phyloP scores from a whole-genome alignment of 2,797 vertebrate genomes.

The Cryptoblepharus egeriae region DNA sequence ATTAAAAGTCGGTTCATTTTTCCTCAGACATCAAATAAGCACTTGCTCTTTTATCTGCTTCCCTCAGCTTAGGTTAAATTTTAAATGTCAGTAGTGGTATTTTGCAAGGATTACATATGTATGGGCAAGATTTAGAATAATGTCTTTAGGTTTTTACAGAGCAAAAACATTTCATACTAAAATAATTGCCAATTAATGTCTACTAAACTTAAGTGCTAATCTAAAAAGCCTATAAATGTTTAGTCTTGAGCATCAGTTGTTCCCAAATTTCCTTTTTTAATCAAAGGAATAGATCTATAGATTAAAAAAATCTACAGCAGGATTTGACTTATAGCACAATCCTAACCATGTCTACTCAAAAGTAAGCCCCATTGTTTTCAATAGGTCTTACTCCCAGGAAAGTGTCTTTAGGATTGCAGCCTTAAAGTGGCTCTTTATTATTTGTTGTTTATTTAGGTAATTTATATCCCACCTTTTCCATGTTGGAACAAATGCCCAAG shows the following conservation, averaged over 20 bases:
- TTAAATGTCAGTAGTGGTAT: conserved; percentile 13
- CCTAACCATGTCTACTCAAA: too few relatives aligned
- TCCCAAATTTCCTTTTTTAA: neutral
- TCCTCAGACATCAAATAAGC: conserved; percentile 7
- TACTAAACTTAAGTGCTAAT: neutral
- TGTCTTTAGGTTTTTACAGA: neutral
- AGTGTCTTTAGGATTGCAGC: too few relatives aligned
- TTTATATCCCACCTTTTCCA: too few relatives aligned
- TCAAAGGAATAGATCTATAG: neutral
- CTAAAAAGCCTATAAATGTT: neutral
- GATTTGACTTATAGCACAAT: neutral
- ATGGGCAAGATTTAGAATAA: neutral
- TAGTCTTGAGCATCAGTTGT: neutral
- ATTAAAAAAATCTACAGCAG: neutral
- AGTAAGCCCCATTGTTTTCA: too few relatives aligned
- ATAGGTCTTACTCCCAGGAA: too few relatives aligned
- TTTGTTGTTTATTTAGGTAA: too few relatives aligned
- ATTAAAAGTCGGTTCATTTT: conserved; percentile 22
- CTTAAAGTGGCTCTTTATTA: neutral
- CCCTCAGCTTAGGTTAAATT: neutral
- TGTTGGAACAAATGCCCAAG: too few relatives aligned
- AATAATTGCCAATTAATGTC: neutral
- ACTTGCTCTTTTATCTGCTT: conserved; percentile 31
- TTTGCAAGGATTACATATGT: conserved; percentile 7
- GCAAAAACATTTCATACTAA: neutral